phyloP scores from a whole-genome alignment of 2,797 vertebrate genomes.

The Corythornis leucogaster region DNA sequence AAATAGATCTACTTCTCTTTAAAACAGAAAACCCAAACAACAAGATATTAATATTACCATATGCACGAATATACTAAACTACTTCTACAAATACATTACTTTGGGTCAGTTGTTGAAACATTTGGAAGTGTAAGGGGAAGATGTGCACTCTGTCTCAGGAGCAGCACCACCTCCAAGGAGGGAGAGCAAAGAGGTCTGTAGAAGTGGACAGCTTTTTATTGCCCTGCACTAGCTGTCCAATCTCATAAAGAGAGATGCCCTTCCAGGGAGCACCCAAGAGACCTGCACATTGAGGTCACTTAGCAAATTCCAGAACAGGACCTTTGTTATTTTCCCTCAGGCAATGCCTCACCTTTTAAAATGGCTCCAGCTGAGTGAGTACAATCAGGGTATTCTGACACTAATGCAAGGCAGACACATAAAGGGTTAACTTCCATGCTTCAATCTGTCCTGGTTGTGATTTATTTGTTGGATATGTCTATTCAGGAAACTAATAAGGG shows the following conservation, averaged over 20 bases:
- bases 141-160: background rate
- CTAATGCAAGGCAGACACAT: background rate
- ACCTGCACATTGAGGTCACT: background rate
- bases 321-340: background rate
- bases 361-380: background rate
- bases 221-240: background rate
- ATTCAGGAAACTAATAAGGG: background rate
- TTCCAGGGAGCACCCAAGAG: background rate
- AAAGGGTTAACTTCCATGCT: background rate
- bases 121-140: background rate
- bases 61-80: background rate
- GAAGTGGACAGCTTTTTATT: background rate
- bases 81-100: background rate
- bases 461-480: background rate
- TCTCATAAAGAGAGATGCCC: background rate
- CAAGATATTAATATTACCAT: too few relatives aligned
- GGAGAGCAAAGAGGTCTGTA: background rate
- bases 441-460: background rate
- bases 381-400: background rate
- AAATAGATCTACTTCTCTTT: background rate
- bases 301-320: background rate
- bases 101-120: background rate
- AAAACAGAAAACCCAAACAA: background rate
- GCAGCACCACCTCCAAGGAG: background rate
- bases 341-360: background rate